Evolutionary conservation across 2,113 vertebrate genomes (phyloP).

Genomic region (Sander lucioperca): DNA sequence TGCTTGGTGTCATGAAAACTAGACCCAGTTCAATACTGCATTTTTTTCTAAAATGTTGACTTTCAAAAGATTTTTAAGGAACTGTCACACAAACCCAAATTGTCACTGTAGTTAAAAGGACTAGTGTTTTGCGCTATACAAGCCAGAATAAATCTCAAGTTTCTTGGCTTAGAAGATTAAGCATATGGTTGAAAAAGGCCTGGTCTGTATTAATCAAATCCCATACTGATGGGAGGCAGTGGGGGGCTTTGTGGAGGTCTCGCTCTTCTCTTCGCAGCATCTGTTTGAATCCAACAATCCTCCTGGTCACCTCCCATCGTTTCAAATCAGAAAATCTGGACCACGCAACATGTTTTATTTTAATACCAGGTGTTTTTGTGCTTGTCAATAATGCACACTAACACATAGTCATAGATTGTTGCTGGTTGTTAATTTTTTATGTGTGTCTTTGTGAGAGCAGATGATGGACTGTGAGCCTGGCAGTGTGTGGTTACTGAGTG

Average conservation of each 20-base stretch:
- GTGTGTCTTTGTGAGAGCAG: conserved; percentile 16
- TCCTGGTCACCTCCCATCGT: background rate
- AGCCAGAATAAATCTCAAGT: conserved; percentile 13
- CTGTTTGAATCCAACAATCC: conserved; percentile 35
- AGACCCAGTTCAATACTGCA: background rate
- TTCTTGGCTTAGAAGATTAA: conserved; percentile 68
- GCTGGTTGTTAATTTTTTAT: conserved; percentile 32
- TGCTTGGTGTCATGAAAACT: background rate
- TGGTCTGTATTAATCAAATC: conserved; percentile 53
- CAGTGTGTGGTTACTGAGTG: conserved; percentile 3
- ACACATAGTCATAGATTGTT: conserved; percentile 8
- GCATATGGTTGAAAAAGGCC: conserved; percentile 58
- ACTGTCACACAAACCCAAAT: background rate
- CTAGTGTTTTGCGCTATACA: background rate
- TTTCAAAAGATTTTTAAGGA: background rate
- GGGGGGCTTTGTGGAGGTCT: conserved; percentile 31
- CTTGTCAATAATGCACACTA: background rate
- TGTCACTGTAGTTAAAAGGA: background rate
- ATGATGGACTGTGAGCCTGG: conserved; percentile 19
- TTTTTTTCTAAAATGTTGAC: background rate
- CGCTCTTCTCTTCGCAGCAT: conserved; percentile 40
- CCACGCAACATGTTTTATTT: background rate
- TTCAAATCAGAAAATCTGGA: conserved; percentile 4
- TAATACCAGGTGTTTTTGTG: background rate
- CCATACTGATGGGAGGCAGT: conserved; percentile 3